Percentiles rank a stretch among this genome's conserved stretches.
Conservation (phyloP, 1,140 invertebrate species). For the Phortica variegata region DNA sequence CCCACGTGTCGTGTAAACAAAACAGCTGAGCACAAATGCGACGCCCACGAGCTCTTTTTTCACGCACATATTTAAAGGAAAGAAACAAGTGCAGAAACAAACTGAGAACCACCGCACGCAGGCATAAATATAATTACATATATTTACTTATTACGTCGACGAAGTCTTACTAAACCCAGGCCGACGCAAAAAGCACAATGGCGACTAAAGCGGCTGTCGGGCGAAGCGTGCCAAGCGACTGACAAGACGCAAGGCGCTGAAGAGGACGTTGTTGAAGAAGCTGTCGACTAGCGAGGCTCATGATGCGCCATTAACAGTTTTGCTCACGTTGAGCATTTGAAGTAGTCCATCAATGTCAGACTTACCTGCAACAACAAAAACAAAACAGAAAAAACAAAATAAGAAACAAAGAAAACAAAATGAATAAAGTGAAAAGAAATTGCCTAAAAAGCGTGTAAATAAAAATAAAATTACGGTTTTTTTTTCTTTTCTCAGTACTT, state of each 20-base stretch:
- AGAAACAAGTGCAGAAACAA: too few species aligned
- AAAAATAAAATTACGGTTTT: too few species aligned
- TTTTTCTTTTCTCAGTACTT: too few species aligned
- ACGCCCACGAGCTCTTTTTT: slow-evolving; percentile 1
- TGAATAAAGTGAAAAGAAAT: slow-evolving; percentile 7
- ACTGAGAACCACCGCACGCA: too few species aligned
- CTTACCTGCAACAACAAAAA: slow-evolving; percentile 36
- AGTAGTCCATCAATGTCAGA: slow-evolving; percentile 49
- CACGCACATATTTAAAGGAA: too few species aligned
- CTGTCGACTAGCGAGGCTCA: too few species aligned
- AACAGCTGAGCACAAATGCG: slow-evolving; percentile 3
- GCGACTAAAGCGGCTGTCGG: slow-evolving; percentile 8
- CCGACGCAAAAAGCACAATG: slow-evolving; percentile 6
- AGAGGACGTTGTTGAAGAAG: too few species aligned
- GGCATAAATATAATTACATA: too few species aligned
- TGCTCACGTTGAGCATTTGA: slow-evolving; percentile 5
- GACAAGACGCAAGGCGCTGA: slow-evolving; percentile 1
- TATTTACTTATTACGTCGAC: too few species aligned
- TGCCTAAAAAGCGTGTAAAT: slow-evolving; percentile 2
- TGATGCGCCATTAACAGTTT: slow-evolving; percentile 15
- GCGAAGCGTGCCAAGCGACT: slow-evolving; percentile 17
- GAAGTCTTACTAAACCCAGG: neutral
- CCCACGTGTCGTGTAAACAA: too few species aligned
- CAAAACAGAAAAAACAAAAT: slow-evolving; percentile 9
- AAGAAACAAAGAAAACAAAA: slow-evolving; percentile 9